A percentile compares a stretch with the other conserved stretches of the same genome.
These are phyloP conservation scores for Orbicella faveolata DNA, from an alignment of 64 coral and sea anemone species.

Conservation along the genomic window DNA sequence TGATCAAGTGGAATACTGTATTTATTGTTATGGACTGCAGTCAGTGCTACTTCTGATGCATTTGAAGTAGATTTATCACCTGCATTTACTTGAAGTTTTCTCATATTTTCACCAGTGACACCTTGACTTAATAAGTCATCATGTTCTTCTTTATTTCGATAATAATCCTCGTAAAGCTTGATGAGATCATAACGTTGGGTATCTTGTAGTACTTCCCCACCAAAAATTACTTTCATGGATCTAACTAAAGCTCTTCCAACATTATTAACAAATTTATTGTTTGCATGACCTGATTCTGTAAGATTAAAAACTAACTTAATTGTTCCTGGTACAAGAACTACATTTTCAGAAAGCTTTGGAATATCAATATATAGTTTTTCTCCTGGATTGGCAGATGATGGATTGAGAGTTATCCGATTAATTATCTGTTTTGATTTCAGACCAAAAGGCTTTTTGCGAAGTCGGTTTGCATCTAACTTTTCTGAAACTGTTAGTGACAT, in stretches of 20 bases:
- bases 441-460: no score
- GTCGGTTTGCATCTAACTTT: no score
- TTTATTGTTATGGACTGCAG: neutral
- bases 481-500: no score
- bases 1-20: conserved; percentile 21
- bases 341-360: conserved; percentile 23
- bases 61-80: neutral
- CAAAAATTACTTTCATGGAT: neutral
- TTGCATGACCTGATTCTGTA: neutral
- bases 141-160: conserved; percentile 4
- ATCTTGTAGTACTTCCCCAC: conserved; percentile 47
- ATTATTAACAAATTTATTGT: conserved; percentile 3
- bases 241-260: neutral
- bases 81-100: neutral
- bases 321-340: conserved; percentile 8
- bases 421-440: neutral
- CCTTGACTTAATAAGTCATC: no score
- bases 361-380: conserved; percentile 27
- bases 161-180: conserved; percentile 41
- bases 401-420: conserved; percentile 47
- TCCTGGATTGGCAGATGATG: conserved; percentile 26
- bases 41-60: no score
- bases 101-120: no score
- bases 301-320: neutral
- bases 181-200: conserved; percentile 33